phyloP scores from a whole-genome alignment of 2,888 invertebrate genomes.

The Apocheima hispidaria region DNA sequence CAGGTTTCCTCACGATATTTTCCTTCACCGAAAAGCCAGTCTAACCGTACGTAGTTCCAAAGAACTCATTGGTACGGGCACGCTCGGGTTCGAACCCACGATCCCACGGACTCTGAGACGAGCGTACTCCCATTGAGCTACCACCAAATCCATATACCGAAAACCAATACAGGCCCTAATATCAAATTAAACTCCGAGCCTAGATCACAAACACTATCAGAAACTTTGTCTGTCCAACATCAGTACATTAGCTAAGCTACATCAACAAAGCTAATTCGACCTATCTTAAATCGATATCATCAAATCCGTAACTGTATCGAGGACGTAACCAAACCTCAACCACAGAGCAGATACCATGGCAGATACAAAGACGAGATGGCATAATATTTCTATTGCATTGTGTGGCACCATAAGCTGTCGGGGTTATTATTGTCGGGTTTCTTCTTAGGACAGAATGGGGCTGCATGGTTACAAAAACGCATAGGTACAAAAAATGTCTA shows the following conservation, averaged over 20 bases:
- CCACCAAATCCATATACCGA: too few relatives aligned
- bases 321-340: constrained; percentile 17
- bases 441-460: too few relatives aligned
- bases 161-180: neutral
- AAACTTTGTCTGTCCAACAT: constrained; percentile 12
- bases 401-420: too few relatives aligned
- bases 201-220: constrained; percentile 1
- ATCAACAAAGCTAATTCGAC: constrained; percentile 11
- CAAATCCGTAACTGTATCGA: constrained; percentile 15
- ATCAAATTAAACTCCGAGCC: neutral
- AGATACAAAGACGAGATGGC: neutral
- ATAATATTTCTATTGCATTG: too few relatives aligned
- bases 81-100: too few relatives aligned
- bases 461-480: too few relatives aligned
- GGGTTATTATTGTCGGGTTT: neutral
- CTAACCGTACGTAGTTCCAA: too few relatives aligned
- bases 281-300: constrained; percentile 15
- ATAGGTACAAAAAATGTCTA: neutral
- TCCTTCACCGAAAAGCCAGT: too few relatives aligned
- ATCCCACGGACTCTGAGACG: too few relatives aligned
- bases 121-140: too few relatives aligned
- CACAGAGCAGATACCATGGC: neutral
- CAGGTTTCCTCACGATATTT: too few relatives aligned
- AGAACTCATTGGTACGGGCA: too few relatives aligned
- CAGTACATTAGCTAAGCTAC: constrained; percentile 13